Percentiles rank a stretch among this genome's conserved stretches.
phyloP scores from a whole-genome alignment of 2,888 invertebrate genomes.

The Conomelus anceps region DNA sequence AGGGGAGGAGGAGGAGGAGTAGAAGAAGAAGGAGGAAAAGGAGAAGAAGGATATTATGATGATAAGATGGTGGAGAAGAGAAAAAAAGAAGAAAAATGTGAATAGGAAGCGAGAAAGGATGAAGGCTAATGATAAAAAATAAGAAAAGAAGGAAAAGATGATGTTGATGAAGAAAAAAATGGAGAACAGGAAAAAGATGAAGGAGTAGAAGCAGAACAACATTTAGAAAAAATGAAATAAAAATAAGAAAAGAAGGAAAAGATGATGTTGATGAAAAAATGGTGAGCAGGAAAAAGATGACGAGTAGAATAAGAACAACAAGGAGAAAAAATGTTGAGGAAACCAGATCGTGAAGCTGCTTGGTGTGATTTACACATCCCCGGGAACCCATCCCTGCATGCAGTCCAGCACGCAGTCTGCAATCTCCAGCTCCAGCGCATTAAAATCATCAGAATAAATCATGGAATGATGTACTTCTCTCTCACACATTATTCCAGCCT shows the following conservation, averaged over 20 bases:
- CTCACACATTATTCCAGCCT: neutral
- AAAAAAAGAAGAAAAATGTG: neutral
- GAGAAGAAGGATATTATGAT: too few species aligned
- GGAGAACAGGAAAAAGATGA: too few species aligned
- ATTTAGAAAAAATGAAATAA: too few species aligned
- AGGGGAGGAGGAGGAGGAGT: neutral
- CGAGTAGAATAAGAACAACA: neutral
- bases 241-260: too few species aligned
- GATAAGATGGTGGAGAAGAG: too few species aligned
- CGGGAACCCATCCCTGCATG: neutral
- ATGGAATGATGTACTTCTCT: neutral
- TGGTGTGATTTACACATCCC: neutral
- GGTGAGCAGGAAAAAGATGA: too few species aligned
- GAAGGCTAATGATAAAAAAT: neutral
- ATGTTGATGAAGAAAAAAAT: too few species aligned
- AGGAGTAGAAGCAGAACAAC: too few species aligned
- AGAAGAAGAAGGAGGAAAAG: neutral
- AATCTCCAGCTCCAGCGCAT: neutral
- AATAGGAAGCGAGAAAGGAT: neutral
- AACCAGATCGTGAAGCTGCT: neutral
- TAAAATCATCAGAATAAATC: neutral
- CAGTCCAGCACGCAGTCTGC: neutral
- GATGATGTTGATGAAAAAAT: too few species aligned
- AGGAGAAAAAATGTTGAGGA: neutral
- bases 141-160: too few species aligned